Conservation (phyloP, 2,113 vertebrate species). For the Uropsilus gracilis region DNA sequence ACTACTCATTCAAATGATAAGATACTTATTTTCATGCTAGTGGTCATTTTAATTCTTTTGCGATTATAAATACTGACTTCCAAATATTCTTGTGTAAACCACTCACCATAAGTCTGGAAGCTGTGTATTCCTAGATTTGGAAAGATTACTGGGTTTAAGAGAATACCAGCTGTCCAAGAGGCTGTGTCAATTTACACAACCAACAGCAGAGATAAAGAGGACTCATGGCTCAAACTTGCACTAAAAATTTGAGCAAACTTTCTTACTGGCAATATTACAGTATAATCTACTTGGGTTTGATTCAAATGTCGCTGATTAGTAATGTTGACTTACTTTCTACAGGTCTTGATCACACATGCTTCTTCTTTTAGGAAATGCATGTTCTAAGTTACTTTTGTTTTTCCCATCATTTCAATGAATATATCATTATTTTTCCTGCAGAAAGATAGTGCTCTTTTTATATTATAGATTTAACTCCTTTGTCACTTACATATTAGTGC, state of each 20-base stretch:
- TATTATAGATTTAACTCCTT: not conserved
- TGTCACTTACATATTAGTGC: not conserved
- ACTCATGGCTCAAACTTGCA: too few species aligned
- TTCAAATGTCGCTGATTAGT: too few species aligned
- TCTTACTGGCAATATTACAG: too few species aligned
- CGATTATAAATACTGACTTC: not conserved
- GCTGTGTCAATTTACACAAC: too few species aligned
- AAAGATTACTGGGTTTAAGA: not conserved
- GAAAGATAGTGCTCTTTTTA: not conserved
- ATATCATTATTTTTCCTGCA: not conserved
- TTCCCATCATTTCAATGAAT: not conserved
- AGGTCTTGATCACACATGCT: too few species aligned
- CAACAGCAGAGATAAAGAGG: too few species aligned
- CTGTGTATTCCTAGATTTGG: not conserved
- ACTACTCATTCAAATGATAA: too few species aligned
- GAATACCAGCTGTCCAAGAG: too few species aligned
- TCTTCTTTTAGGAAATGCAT: not conserved
- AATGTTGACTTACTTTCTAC: too few species aligned
- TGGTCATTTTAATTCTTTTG: not conserved
- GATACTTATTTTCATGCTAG: too few species aligned
- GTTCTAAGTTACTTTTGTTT: not conserved
- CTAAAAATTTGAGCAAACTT: too few species aligned
- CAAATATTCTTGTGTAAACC: not conserved
- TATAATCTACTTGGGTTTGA: too few species aligned
- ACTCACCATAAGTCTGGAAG: not conserved